These are phyloP conservation scores for Liparis tanakae DNA, from an alignment of 2,797 vertebrate species.

Conservation along the genomic window DNA sequence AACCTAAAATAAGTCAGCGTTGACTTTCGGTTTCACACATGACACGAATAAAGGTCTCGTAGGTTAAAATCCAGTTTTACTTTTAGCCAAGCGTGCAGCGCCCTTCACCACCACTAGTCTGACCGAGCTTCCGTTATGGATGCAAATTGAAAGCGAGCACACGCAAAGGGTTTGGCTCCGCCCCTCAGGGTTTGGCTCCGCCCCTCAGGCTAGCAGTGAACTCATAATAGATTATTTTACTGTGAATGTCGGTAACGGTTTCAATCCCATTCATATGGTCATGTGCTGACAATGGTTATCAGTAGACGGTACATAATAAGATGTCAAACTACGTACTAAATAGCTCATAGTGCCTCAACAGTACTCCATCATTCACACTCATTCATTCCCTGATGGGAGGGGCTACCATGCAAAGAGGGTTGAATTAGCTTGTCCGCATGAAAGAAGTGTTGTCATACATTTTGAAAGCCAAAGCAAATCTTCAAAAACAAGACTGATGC, in stretches of 20 bases:
- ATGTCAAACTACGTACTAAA: no score
- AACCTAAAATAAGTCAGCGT: not conserved
- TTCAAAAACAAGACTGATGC: slow-evolving; percentile 1
- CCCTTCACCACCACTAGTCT: no score
- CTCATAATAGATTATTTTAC: no score
- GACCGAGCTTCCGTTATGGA: no score
- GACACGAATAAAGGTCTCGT: not conserved
- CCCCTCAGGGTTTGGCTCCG: no score
- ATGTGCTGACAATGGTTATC: not conserved
- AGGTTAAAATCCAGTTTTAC: not conserved
- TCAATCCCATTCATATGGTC: not conserved
- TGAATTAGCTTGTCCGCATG: not conserved
- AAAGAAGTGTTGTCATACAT: not conserved
- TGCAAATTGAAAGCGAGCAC: no score
- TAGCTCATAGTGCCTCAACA: no score
- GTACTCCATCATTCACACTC: not conserved
- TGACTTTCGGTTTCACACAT: not conserved
- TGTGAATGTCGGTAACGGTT: not conserved
- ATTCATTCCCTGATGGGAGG: no score
- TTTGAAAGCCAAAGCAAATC: not conserved
- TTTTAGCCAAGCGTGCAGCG: not conserved
- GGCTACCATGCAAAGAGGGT: not conserved
- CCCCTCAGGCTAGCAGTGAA: no score
- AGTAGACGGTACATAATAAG: no score
- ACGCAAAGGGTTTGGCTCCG: no score